Base-by-base conservation (phyloP, 2,888 invertebrate species). In the Megalurothrips usitatus region DNA sequence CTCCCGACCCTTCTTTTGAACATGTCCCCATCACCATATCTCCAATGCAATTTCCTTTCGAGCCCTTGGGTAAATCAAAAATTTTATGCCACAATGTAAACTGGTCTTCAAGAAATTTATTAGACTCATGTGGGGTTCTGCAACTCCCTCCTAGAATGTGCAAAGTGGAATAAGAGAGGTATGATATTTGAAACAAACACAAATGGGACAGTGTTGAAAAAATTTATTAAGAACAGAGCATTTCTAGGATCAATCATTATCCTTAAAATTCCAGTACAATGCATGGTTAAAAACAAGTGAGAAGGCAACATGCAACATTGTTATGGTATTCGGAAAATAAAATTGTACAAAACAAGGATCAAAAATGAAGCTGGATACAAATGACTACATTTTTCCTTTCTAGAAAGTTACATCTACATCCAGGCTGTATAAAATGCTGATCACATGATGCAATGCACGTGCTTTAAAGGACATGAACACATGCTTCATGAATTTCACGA, bases 271-370 rank as follows among this genome's bases (percentile, higher is more conserved):
- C 68, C 26, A 75, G 68, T 75, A 75, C 68, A 75, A 75, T 75
- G 68, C 68, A 26, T 75, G 68, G 68, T 75, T 75, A 75, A 75
- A 26, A 75, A 75, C 68, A 26, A 75, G 68, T 75, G 68, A 75
- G 68, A 75, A 75, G 68, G 68, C 68, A 75, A 75, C 68, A 75
- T 75, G 68, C 68, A 75, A 75, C 26, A 75, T 75, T 75, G 68
- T 75, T 75, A 75, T 26, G 26, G 12, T 26, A 75, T 75, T 23
- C 23, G 68, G 68, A 75, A 75, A 43, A 75, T 26, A 75, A 75
- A 75, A 75, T 68, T 23, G 68, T 75, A 75, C 68, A 75, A 75
- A 75, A 75, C 68, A 26, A 75, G 26, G 68, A 26, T 75, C 68
- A 75, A 75, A 12, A 4, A 26, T 75, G 68, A 26, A 75, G 68